Evolutionary conservation across 2,797 vertebrate species (phyloP).

Genomic region (Gallirallus australis): DNA sequence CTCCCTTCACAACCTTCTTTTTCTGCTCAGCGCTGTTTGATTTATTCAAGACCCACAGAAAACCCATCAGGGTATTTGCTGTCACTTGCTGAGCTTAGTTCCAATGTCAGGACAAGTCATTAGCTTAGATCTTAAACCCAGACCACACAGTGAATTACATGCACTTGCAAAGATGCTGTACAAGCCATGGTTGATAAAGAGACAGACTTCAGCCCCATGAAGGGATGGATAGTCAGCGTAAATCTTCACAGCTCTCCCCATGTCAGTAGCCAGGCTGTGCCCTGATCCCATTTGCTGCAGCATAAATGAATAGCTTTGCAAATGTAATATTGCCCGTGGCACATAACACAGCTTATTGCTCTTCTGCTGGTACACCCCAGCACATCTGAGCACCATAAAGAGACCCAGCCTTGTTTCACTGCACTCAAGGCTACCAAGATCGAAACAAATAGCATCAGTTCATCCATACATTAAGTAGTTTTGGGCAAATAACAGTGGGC

Average conservation of each 20-base stretch:
- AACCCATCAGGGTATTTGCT: neutral
- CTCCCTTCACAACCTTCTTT: neutral
- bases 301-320: neutral
- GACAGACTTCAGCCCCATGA: accelerated
- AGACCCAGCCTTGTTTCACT: too few relatives aligned
- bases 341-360: neutral
- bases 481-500: too few relatives aligned
- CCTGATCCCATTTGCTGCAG: neutral
- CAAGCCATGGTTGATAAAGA: accelerated
- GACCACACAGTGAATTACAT: neutral
- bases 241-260: neutral
- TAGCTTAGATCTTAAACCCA: neutral
- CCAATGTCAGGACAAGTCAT: neutral
- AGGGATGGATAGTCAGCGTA: neutral
- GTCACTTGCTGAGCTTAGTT: neutral
- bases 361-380: neutral
- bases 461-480: too few relatives aligned
- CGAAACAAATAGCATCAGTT: neutral
- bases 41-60: neutral
- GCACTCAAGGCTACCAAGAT: neutral
- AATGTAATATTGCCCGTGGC: neutral
- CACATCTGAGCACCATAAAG: neutral
- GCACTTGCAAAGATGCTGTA: neutral
- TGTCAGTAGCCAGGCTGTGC: accelerated
- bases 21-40: neutral